A percentile compares a stretch with the other conserved stretches of the same genome.
These are phyloP conservation scores for Hyles lineata DNA, from an alignment of 2,888 invertebrate species.

Conservation along the genomic window DNA sequence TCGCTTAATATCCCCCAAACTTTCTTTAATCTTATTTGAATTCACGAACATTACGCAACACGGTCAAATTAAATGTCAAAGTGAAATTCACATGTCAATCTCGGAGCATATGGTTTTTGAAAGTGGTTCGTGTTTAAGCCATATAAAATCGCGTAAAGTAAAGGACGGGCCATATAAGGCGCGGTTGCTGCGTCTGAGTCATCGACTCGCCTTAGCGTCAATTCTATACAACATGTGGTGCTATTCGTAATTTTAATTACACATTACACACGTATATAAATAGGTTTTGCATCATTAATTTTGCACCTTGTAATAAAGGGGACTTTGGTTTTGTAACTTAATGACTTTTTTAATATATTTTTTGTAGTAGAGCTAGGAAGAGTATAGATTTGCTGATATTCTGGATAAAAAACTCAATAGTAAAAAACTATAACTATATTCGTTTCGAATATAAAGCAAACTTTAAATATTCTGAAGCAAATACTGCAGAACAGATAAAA, in stretches of 20 bases:
- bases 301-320: not conserved
- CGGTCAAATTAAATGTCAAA: conserved; percentile 37
- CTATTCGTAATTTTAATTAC: conserved; percentile 9
- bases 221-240: conserved; percentile 14
- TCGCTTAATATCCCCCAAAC: not conserved
- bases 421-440: too few species aligned
- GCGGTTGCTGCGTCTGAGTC: conserved; percentile 75
- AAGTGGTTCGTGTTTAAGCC: conserved; percentile 78
- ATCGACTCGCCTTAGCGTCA: conserved; percentile 65
- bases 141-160: conserved; percentile 73
- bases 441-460: too few species aligned
- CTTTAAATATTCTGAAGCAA: too few species aligned
- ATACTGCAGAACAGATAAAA: too few species aligned
- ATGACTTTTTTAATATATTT: not conserved
- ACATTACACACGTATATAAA: conserved; percentile 18
- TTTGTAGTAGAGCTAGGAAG: too few species aligned
- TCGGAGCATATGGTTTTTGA: conserved; percentile 81
- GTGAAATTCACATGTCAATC: conserved; percentile 78
- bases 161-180: conserved; percentile 80
- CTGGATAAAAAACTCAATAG: too few species aligned
- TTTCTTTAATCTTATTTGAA: not conserved
- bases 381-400: too few species aligned
- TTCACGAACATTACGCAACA: not conserved
- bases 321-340: too few species aligned
- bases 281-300: conserved; percentile 16